Conservation (phyloP, 1,140 invertebrate genomes). For the Hestina assimilis region DNA sequence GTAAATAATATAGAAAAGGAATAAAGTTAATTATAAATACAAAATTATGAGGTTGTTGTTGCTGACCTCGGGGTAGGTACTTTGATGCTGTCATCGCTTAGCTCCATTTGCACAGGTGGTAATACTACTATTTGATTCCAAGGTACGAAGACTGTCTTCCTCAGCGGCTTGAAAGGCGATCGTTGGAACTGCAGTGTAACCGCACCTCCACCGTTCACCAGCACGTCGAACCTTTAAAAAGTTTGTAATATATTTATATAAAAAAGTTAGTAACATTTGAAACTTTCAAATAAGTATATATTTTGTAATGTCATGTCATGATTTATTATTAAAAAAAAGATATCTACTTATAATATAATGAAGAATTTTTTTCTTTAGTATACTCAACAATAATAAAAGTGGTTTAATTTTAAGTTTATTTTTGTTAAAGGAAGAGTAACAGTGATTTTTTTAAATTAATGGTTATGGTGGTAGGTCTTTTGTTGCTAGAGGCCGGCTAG, state of each 20-base stretch:
- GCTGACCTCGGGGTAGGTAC: slow-evolving; percentile 77
- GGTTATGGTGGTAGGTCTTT: too few species aligned
- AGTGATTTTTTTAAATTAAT: too few species aligned
- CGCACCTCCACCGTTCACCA: slow-evolving; percentile 99
- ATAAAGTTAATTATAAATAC: background rate
- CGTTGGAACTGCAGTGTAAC: slow-evolving; percentile 97
- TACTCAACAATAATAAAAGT: too few species aligned
- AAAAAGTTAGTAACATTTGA: background rate
- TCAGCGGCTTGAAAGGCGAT: slow-evolving; percentile 92
- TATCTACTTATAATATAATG: too few species aligned
- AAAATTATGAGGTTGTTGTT: background rate
- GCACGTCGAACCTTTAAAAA: slow-evolving; percentile 93
- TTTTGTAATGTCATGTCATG: background rate
- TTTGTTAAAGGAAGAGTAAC: too few species aligned
- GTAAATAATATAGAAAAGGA: background rate
- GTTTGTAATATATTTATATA: too few species aligned
- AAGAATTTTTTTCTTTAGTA: too few species aligned
- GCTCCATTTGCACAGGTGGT: slow-evolving; percentile 90
- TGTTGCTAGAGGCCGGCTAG: too few species aligned
- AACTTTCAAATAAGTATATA: background rate
- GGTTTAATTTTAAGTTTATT: too few species aligned
- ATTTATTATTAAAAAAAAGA: too few species aligned
- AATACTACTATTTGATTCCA: slow-evolving; percentile 97
- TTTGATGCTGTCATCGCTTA: slow-evolving; percentile 85
- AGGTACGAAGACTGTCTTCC: slow-evolving; percentile 93